Conservation (phyloP, 2,888 invertebrate genomes). For the Himalopsyche tibetana region DNA sequence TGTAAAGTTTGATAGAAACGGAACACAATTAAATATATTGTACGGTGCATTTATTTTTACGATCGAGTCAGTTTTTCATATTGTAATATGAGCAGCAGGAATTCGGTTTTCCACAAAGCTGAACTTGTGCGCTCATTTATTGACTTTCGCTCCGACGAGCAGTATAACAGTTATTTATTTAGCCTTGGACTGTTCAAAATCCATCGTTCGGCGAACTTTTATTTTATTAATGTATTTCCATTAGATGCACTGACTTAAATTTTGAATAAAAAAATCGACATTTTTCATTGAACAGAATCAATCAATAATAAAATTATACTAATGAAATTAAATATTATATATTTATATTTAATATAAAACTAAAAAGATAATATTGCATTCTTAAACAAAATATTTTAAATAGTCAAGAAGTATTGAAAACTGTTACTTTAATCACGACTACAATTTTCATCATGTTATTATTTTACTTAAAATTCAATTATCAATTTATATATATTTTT, state of each 20-base stretch:
- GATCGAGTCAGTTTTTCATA: slow-evolving; percentile 21
- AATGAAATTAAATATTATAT: no score
- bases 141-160: slow-evolving; percentile 48
- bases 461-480: no score
- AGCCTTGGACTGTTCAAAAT: slow-evolving; percentile 48
- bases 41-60: slow-evolving; percentile 31
- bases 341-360: no score
- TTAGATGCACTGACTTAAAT: not conserved
- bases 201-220: not conserved
- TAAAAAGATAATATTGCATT: no score
- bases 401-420: no score
- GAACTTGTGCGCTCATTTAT: slow-evolving; percentile 46
- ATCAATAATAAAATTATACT: not conserved
- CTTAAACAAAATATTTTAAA: no score
- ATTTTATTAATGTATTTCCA: not conserved
- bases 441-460: no score
- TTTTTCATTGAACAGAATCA: not conserved
- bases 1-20: not conserved
- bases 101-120: slow-evolving; percentile 23
- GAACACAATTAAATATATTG: not conserved
- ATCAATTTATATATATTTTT: no score
- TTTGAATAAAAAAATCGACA: not conserved
- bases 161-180: slow-evolving; percentile 51
- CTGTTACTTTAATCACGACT: no score
- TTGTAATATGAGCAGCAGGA: slow-evolving; percentile 11